Percentiles rank a stretch among this genome's conserved stretches.
These are phyloP conservation scores for Drepana falcataria DNA, from an alignment of 2,888 invertebrate genomes.

Conservation along the genomic window DNA sequence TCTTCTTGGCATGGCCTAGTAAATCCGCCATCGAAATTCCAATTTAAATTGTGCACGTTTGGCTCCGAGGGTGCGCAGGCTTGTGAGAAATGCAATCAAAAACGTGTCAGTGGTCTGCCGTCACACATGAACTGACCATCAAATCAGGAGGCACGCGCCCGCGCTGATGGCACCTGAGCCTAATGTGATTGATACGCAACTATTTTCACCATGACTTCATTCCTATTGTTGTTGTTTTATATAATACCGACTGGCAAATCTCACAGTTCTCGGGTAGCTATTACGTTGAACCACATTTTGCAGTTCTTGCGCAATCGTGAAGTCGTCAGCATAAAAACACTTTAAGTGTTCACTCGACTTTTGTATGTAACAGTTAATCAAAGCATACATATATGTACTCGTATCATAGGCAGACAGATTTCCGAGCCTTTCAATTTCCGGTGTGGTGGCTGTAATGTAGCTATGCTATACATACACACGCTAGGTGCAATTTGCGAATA, in stretches of 20 bases:
- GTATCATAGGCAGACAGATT: not conserved
- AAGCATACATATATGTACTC: not conserved
- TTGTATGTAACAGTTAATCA: not conserved
- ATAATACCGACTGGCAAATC: not conserved
- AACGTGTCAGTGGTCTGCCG: conserved; percentile 30
- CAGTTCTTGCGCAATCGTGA: not conserved
- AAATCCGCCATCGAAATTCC: conserved; percentile 35
- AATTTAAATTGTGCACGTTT: conserved; percentile 32
- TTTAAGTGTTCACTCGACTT: not conserved
- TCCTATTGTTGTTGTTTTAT: not conserved
- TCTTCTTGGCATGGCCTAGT: conserved; percentile 13
- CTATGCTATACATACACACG: not conserved
- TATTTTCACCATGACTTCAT: not conserved
- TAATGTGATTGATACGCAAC: conserved; percentile 19
- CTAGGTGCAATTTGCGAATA: not conserved
- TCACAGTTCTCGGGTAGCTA: not conserved
- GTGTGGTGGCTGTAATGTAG: not conserved
- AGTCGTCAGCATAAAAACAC: not conserved
- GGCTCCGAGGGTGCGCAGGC: conserved; percentile 24
- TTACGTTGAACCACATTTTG: not conserved
- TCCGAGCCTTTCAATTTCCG: not conserved
- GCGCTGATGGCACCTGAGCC: conserved; percentile 16
- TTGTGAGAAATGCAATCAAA: conserved; percentile 38
- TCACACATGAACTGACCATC: conserved; percentile 16
- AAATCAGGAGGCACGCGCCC: conserved; percentile 30